These are phyloP conservation scores for Anoncus sp. DNA, from an alignment of 2,888 invertebrate species.

Conservation along the genomic window DNA sequence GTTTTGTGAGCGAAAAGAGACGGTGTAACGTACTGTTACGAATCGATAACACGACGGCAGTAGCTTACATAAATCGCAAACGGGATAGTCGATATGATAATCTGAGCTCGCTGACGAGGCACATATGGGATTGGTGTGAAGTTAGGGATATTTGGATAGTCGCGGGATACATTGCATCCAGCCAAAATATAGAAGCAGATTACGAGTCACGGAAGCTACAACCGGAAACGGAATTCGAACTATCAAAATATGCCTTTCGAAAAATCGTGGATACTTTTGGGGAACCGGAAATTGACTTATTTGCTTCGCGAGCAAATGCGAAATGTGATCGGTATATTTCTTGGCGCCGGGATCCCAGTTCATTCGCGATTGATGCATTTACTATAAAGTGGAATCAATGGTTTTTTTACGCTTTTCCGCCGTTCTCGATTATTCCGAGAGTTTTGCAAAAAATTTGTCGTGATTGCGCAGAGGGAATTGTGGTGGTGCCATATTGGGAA, in stretches of 20 bases:
- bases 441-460: slow-evolving; percentile 69
- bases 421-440: slow-evolving; percentile 58
- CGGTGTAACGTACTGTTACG: slow-evolving; percentile 23
- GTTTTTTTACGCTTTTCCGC: slow-evolving; percentile 44
- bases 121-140: slow-evolving; percentile 42
- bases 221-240: slow-evolving; percentile 38
- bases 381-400: slow-evolving; percentile 27
- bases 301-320: slow-evolving; percentile 15
- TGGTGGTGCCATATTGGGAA: slow-evolving; percentile 47
- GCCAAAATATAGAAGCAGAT: slow-evolving; percentile 25
- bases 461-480: slow-evolving; percentile 10
- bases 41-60: slow-evolving; percentile 40
- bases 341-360: slow-evolving; percentile 34
- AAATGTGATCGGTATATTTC: slow-evolving; percentile 27
- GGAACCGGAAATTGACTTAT: slow-evolving; percentile 30
- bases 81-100: slow-evolving; percentile 2
- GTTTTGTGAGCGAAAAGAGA: slow-evolving; percentile 19
- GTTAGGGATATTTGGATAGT: slow-evolving; percentile 28
- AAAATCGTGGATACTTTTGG: slow-evolving; percentile 10
- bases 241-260: neutral
- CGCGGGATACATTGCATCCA: slow-evolving; percentile 19
- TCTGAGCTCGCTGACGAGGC: neutral
- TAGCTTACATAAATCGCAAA: slow-evolving; percentile 39
- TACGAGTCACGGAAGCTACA: slow-evolving; percentile 13
- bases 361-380: slow-evolving; percentile 39